Conservation (phyloP, 2,888 invertebrate species). For the Phengaris arion region DNA sequence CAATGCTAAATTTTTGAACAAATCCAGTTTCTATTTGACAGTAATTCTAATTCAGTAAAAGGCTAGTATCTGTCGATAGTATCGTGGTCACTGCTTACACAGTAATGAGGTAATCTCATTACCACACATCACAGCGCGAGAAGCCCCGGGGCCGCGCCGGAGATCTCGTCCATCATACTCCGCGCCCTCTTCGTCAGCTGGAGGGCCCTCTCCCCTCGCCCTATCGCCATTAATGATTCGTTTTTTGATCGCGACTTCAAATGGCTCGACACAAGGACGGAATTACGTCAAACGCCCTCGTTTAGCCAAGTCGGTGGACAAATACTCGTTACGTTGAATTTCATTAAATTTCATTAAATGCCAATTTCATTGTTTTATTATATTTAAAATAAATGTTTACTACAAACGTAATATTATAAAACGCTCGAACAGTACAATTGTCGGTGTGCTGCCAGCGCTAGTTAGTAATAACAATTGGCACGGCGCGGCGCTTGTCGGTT, state of each 20-base stretch:
- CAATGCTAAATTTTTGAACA: too few relatives aligned
- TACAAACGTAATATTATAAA: too few relatives aligned
- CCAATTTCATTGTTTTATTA: neutral
- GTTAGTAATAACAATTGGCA: neutral
- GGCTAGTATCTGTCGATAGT: too few relatives aligned
- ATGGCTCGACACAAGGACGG: slow-evolving; percentile 1
- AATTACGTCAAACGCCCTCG: neutral
- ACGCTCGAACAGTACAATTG: too few relatives aligned
- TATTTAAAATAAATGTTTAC: too few relatives aligned
- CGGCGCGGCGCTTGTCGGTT: neutral
- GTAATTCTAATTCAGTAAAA: too few relatives aligned
- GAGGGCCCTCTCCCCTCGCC: neutral
- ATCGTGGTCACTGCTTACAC: too few relatives aligned
- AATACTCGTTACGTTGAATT: neutral
- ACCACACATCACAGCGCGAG: too few relatives aligned
- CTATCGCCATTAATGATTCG: neutral
- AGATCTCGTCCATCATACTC: neutral
- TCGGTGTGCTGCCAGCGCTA: neutral
- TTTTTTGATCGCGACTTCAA: slow-evolving; percentile 16
- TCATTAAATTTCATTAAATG: neutral
- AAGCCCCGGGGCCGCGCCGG: neutral
- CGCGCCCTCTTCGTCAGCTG: neutral
- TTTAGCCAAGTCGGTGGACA: neutral
- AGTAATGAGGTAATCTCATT: too few relatives aligned
- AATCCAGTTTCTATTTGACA: too few relatives aligned